These are phyloP conservation scores for Diglossa cyanea DNA, from an alignment of 2,797 vertebrate species.

Conservation along the genomic window DNA sequence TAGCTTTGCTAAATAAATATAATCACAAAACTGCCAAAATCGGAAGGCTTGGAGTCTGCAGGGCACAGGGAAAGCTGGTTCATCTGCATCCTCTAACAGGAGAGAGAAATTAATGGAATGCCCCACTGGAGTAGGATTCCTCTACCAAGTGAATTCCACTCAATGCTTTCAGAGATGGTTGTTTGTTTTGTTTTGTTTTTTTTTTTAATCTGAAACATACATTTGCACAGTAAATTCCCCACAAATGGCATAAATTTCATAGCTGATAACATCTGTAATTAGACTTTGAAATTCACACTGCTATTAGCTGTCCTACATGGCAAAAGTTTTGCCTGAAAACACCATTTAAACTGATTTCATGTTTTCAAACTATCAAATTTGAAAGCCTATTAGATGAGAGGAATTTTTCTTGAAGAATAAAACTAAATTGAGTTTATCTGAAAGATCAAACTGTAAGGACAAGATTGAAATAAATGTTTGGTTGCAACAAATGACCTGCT, in stretches of 20 bases:
- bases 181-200: neutral
- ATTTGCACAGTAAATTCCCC: neutral
- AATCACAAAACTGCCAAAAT: neutral
- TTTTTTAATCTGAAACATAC: neutral
- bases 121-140: neutral
- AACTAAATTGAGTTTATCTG: neutral
- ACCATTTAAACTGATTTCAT: neutral
- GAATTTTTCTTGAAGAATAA: neutral
- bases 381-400: neutral
- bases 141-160: neutral
- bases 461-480: slow-evolving; percentile 2
- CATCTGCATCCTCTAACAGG: neutral
- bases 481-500: neutral
- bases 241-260: neutral
- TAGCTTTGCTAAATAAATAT: neutral
- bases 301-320: neutral
- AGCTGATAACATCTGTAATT: slow-evolving; percentile 17
- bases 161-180: neutral
- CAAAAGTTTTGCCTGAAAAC: neutral
- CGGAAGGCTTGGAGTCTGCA: neutral
- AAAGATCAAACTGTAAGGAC: neutral
- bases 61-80: neutral
- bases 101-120: neutral
- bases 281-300: neutral
- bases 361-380: neutral